phyloP scores from a whole-genome alignment of 1,140 invertebrate species.

The Ceratina australensis region DNA sequence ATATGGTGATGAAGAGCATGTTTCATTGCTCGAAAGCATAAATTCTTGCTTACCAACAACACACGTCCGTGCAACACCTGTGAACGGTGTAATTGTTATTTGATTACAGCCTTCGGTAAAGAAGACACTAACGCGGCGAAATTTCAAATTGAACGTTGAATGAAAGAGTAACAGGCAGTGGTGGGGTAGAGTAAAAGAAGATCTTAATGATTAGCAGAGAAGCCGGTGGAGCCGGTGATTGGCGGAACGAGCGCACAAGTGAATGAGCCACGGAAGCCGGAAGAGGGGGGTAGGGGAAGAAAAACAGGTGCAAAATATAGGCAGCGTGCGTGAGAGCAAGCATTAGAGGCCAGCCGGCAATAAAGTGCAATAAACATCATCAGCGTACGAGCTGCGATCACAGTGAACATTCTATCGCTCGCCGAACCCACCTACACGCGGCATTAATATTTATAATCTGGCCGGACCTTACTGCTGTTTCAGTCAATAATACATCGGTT shows the following conservation, averaged over 20 bases:
- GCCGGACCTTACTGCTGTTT: neutral
- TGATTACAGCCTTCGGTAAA: neutral
- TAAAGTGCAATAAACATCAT: conserved; percentile 33
- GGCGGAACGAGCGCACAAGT: conserved; percentile 9
- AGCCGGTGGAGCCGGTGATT: conserved; percentile 5
- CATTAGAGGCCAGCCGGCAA: conserved; percentile 9
- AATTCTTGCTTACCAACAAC: too few species aligned
- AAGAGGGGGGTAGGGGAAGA: conserved; percentile 23
- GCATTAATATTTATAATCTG: conserved; percentile 17
- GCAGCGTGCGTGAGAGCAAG: conserved; percentile 26
- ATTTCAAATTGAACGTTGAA: conserved; percentile 14
- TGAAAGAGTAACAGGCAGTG: neutral
- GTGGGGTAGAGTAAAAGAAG: neutral
- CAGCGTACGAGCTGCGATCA: neutral
- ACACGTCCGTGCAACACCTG: too few species aligned
- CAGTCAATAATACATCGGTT: too few species aligned
- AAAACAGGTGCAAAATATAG: conserved; percentile 26
- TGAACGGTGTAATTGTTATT: neutral
- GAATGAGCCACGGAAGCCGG: neutral
- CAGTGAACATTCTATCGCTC: conserved; percentile 11
- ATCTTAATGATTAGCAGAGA: conserved; percentile 8
- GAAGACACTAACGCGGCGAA: conserved; percentile 17
- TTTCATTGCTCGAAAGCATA: neutral
- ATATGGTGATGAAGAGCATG: too few species aligned
- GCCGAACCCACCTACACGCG: conserved; percentile 4